Conservation (phyloP, 1,140 invertebrate species). For the Macrosteles quadrilineatus region DNA sequence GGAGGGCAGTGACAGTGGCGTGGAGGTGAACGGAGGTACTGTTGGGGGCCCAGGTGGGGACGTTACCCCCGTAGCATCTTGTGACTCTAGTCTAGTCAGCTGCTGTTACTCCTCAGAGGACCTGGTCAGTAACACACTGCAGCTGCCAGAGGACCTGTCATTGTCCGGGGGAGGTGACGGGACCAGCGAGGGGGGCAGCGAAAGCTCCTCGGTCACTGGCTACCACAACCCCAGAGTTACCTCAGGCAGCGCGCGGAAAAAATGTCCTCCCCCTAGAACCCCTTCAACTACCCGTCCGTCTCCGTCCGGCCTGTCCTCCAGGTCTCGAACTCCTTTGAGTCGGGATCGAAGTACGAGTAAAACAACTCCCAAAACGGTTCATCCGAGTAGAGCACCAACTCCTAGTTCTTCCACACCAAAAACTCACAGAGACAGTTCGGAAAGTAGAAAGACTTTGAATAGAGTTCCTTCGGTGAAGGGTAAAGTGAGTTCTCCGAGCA, state of each 20-base stretch:
- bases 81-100: constrained; percentile 73
- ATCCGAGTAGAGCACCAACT: constrained; percentile 9
- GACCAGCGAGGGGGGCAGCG: constrained; percentile 61
- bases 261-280: neutral
- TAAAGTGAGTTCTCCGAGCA: neutral
- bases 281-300: constrained; percentile 15
- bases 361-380: neutral
- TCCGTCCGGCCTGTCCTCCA: neutral
- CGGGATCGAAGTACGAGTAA: constrained; percentile 10
- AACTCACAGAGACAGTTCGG: constrained; percentile 18
- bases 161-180: constrained; percentile 51
- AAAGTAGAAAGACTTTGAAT: neutral
- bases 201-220: constrained; percentile 68
- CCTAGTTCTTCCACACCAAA: neutral
- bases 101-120: constrained; percentile 70
- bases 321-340: constrained; percentile 18
- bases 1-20: constrained; percentile 76
- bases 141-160: constrained; percentile 51
- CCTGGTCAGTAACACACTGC: constrained; percentile 56
- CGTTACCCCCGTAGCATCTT: constrained; percentile 56
- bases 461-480: neutral
- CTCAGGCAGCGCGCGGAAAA: neutral
- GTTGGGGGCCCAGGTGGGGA: constrained; percentile 62
- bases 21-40: constrained; percentile 67
- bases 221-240: constrained; percentile 45